Evolutionary conservation across 2,797 vertebrate genomes (phyloP).

Genomic region (Myotis daubentonii): DNA sequence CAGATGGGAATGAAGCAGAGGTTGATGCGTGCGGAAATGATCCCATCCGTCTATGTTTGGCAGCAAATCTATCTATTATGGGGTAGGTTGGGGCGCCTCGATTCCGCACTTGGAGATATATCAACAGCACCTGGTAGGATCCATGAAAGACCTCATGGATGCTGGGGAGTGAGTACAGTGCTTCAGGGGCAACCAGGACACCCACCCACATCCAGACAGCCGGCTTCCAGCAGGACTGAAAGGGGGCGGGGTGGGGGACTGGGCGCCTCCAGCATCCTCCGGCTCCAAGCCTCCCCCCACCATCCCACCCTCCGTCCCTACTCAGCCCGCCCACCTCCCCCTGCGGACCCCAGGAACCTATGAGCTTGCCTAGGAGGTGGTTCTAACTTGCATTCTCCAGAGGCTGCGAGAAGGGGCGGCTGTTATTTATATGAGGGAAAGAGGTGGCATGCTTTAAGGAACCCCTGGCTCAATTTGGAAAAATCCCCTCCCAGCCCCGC

Average conservation of each 20-base stretch:
- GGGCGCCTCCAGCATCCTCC: neutral
- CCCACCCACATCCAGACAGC: neutral
- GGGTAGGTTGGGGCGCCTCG: neutral
- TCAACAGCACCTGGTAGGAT: neutral
- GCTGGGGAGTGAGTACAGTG: neutral
- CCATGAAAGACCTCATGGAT: neutral
- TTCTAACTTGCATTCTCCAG: neutral
- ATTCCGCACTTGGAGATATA: constrained; percentile 1
- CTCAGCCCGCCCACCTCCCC: neutral
- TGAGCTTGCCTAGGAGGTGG: neutral
- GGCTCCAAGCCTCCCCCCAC: neutral
- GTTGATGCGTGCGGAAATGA: neutral
- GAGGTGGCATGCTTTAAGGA: neutral
- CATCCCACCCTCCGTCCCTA: neutral
- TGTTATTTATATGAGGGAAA: neutral
- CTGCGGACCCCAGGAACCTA: neutral
- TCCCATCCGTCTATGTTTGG: neutral
- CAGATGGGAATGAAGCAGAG: neutral
- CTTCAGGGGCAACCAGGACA: neutral
- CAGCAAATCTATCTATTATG: neutral
- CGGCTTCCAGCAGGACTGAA: neutral
- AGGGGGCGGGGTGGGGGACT: neutral
- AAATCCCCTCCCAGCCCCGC: neutral
- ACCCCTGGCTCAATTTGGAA: neutral
- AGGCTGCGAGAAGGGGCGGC: neutral